Base-by-base conservation (phyloP, 2,888 invertebrate genomes). In the Oscheius sp. region DNA sequence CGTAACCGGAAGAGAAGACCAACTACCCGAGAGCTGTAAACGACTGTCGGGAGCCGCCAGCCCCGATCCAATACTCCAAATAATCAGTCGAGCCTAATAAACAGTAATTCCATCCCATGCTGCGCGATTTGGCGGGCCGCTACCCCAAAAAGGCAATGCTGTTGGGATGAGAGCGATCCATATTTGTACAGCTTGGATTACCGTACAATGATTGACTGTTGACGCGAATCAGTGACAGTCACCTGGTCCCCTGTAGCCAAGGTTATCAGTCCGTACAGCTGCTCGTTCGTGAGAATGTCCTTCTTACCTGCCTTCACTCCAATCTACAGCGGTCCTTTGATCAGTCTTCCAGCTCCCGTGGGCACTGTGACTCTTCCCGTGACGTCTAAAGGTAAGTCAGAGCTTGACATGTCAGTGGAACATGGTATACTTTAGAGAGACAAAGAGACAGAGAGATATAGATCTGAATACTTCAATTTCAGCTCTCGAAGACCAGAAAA, bases 51-150 rank as follows among this genome's bases (percentile, higher is more conserved):
- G 70, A 10, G 70, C 70, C 55, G 50, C 47, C 33, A 65, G 63
- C 7, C 72, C 75, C 47, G 81, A 81, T 68, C 79, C 81, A 4
- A 73, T 79, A 13, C 70, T 81, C 9, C 81, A 81, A 63, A 74
- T 81, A 5, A 80, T 80, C 37, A 62, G 48, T 32, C 29, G 53
- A 51, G 62, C 53, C n/a, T 72, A 72, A 68, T 60, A 60, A 60
- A 60, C 33, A 11, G 68, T 70, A 58, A 58, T 58, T 35, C n/a
- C n/a, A 70, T 29, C 59, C 51, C 13, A n/a, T 32, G 33, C 21
- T 21, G 21, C 21, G 21, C 37, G 7, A 33, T 35, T 35, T 9
- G 42, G 7, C 42, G n/a, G 42, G 1, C 33, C 29, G 7, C 33
- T 32, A 33, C 53, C 35, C 66, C 55, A 42, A 47, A 68, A 55